Base-by-base conservation (phyloP, 2,113 vertebrate species). In the Sakesphorus luctuosus region DNA sequence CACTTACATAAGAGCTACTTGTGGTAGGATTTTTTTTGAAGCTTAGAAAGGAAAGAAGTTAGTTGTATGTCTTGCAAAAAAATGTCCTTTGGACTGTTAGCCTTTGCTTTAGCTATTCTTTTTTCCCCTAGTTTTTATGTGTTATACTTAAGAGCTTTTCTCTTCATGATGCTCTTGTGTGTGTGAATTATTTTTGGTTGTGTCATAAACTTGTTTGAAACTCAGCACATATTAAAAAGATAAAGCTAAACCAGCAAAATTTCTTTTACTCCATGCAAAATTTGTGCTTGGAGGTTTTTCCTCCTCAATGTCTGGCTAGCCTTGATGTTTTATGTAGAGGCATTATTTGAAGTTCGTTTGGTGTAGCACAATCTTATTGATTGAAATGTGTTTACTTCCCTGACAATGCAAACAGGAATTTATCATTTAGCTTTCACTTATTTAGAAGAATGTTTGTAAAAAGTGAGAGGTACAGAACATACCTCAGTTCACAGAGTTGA, bases 331-430 rank as follows among this genome's bases (percentile, higher is more conserved):
- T 91, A 73, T 82, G 55, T 87, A 50, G 55, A 86, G 63, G 15
- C 24, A 33, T 36, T 90, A 59, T 91, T 95, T 96, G 87, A 94
- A 91, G 76, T 59, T 92, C 23, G 47, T 56, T 89, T 90, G 49
- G 35, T 82, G 63, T 91, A 78, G 40, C 23, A 19, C 72, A 66
- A 23, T 71, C 26, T 71, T 94, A 93, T 67, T 93, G 94, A 90
- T 67, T 87, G 73, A 81, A 90, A 67, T 74, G 20, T 78, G 46
- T 93, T 94, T 93, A 79, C 43, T 96, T 90, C 71, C 69, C 62
- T 79, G 46, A 89, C n/a, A 87, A 62, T 53, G 35, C 53, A 79
- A 84, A 81, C 25, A 78, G 21, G n/a, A 84, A 65, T 84, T 84
- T 87, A 49, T 81, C 4, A 38, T 92, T 87, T 90, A 71, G 10